Conservation (phyloP, 1,140 invertebrate genomes). For the Stegodyphus dumicola region DNA sequence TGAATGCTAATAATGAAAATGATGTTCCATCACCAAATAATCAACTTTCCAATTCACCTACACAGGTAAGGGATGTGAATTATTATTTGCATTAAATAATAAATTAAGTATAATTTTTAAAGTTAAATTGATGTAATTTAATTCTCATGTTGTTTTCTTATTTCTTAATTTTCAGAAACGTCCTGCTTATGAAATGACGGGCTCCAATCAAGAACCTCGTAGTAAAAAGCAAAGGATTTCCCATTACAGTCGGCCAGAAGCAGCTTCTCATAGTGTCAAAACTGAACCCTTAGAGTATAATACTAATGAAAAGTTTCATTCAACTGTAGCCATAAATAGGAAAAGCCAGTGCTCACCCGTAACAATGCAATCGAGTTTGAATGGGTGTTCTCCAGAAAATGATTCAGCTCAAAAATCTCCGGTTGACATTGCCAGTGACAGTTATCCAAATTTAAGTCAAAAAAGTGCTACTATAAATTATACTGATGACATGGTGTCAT, state of each 20-base stretch:
- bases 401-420: conserved; percentile 33
- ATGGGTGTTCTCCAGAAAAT: background rate
- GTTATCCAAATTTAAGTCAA: background rate
- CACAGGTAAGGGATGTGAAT: conserved; percentile 28
- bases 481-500: background rate
- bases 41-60: conserved; percentile 29
- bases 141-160: background rate
- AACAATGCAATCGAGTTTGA: background rate
- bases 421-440: background rate
- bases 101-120: background rate
- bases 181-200: background rate
- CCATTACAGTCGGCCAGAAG: conserved; percentile 23
- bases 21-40: conserved; percentile 3
- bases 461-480: background rate
- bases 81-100: no score
- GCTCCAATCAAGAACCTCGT: conserved; percentile 11
- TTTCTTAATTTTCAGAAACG: conserved; percentile 26
- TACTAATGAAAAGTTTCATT: background rate
- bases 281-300: background rate
- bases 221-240: conserved; percentile 48
- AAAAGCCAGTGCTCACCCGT: background rate
- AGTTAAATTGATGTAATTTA: background rate
- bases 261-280: background rate
- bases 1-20: conserved; percentile 77
- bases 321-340: background rate